phyloP scores from a whole-genome alignment of 2,797 vertebrate species.

The Lutjanus argentimaculatus region DNA sequence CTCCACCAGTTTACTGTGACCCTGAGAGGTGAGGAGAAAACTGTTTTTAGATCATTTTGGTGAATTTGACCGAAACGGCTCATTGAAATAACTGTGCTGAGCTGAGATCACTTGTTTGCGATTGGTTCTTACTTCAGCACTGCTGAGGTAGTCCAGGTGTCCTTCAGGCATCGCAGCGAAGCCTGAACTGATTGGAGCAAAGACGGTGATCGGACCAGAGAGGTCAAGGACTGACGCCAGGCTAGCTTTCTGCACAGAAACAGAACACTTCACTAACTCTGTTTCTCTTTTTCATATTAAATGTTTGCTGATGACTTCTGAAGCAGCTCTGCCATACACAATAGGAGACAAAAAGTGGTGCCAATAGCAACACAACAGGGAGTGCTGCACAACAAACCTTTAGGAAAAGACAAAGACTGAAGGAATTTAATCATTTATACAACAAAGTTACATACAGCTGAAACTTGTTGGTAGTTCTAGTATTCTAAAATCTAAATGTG shows the following conservation, averaged over 20 bases:
- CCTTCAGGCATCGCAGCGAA: constrained; percentile 84
- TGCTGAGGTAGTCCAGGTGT: constrained; percentile 87
- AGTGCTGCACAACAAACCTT: too few relatives aligned
- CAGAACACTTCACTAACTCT: too few relatives aligned
- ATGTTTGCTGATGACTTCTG: too few relatives aligned
- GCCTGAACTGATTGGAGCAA: constrained; percentile 89
- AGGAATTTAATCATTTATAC: too few relatives aligned
- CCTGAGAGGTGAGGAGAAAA: constrained; percentile 81
- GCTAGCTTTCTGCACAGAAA: constrained; percentile 81
- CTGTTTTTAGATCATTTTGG: background rate
- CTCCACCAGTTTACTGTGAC: constrained; percentile 90
- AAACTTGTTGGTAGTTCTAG: too few relatives aligned
- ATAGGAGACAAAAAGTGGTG: too few relatives aligned
- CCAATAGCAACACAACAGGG: too few relatives aligned
- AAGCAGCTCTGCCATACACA: too few relatives aligned
- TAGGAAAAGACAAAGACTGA: too few relatives aligned
- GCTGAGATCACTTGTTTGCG: background rate
- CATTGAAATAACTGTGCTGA: background rate
- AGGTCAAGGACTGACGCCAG: constrained; percentile 84
- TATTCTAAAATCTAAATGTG: too few relatives aligned
- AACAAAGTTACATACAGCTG: too few relatives aligned
- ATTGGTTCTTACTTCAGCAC: constrained; percentile 84
- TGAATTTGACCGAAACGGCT: background rate
- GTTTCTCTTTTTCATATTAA: too few relatives aligned
- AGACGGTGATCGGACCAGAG: constrained; percentile 88